These are phyloP conservation scores for Microtus montanus DNA, from an alignment of 2,113 vertebrate species.

Conservation along the genomic window DNA sequence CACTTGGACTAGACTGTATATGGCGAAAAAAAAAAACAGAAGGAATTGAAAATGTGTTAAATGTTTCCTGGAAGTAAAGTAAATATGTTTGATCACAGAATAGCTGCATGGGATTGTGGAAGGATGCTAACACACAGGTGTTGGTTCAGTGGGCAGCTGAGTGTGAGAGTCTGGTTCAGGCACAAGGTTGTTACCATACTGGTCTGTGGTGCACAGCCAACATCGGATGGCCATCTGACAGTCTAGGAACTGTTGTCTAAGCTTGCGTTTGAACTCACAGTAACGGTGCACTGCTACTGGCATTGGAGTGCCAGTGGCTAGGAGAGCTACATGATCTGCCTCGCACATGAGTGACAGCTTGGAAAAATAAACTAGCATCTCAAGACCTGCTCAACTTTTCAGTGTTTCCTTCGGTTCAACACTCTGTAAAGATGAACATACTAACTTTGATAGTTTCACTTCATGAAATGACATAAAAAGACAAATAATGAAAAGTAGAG, in stretches of 20 bases:
- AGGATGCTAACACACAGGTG: no score
- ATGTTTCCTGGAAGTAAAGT: neutral
- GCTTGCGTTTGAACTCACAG: neutral
- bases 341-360: accelerated
- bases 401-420: neutral
- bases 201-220: neutral
- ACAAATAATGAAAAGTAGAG: neutral
- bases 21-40: no score
- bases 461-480: neutral
- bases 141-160: neutral
- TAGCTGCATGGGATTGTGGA: accelerated
- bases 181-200: neutral
- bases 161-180: neutral
- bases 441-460: neutral
- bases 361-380: neutral
- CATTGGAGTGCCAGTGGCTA: neutral
- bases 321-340: neutral
- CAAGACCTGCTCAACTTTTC: neutral
- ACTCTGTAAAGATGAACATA: neutral
- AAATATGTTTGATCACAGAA: neutral
- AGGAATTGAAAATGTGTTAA: neutral
- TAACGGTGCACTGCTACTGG: neutral
- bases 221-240: accelerated
- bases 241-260: neutral
- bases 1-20: neutral